Evolutionary conservation across 2,113 vertebrate species (phyloP).

Genomic region (Centropus unirufus): DNA sequence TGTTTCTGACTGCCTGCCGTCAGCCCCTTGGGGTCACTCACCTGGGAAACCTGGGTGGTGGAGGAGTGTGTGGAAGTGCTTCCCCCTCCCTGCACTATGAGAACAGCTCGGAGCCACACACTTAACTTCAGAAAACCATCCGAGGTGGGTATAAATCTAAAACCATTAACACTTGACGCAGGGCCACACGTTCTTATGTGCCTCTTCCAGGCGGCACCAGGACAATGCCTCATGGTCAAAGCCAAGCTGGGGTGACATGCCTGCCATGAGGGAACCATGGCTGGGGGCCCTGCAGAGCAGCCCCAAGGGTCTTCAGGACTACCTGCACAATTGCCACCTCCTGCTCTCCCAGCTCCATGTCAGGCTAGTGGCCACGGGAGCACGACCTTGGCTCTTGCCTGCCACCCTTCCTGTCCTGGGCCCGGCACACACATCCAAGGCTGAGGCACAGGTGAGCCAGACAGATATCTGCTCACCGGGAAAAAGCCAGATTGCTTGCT

Average conservation of each 20-base stretch:
- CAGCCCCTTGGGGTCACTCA: background rate
- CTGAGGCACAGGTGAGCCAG: fast-evolving
- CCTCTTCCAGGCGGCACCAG: background rate
- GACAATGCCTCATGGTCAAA: background rate
- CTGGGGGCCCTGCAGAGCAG: background rate
- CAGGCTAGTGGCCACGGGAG: fast-evolving
- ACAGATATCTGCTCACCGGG: background rate
- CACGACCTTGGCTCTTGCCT: fast-evolving
- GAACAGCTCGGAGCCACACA: fast-evolving
- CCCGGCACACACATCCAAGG: fast-evolving
- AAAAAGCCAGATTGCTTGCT: background rate
- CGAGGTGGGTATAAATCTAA: background rate
- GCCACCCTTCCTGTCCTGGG: fast-evolving
- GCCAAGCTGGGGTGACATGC: fast-evolving
- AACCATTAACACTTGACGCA: fast-evolving
- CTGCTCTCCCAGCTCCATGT: background rate
- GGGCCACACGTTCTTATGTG: fast-evolving
- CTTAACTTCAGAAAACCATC: background rate
- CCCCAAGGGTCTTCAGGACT: background rate
- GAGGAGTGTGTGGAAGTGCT: fast-evolving
- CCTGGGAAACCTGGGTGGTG: background rate
- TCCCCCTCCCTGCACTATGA: background rate
- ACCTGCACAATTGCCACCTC: fast-evolving
- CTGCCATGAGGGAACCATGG: fast-evolving
- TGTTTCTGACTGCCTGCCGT: background rate